Conservation (phyloP, 2,797 vertebrate species). For the Cuculus canorus region DNA sequence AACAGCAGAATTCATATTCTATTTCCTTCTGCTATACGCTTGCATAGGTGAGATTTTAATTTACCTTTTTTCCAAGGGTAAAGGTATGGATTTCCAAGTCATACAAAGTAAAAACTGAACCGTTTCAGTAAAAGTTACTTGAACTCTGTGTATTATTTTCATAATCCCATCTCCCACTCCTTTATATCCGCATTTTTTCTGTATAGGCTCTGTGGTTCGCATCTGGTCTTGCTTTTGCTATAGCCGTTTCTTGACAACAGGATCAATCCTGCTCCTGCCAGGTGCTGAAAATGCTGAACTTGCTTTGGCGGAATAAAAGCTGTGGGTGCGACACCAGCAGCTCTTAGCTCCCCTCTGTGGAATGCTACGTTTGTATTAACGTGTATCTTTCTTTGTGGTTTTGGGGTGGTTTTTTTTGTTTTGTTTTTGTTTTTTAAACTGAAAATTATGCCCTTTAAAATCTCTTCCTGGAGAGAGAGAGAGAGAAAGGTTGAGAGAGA, state of each 20-base stretch:
- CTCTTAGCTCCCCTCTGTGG: slow-evolving; percentile 61
- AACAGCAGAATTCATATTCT: neutral
- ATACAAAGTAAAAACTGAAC: neutral
- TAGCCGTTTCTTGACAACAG: neutral
- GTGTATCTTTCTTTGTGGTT: slow-evolving; percentile 75
- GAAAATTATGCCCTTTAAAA: slow-evolving; percentile 76
- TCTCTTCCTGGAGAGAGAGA: slow-evolving; percentile 67
- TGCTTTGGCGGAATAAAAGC: neutral
- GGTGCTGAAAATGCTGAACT: slow-evolving; percentile 31
- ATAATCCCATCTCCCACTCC: neutral
- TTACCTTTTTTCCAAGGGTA: neutral
- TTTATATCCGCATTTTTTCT: slow-evolving; percentile 7
- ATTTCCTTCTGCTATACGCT: neutral
- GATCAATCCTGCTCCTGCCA: slow-evolving; percentile 36
- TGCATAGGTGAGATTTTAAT: neutral
- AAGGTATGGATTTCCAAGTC: neutral
- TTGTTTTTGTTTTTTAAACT: slow-evolving; percentile 17
- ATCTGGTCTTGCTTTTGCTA: neutral
- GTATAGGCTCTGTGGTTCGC: neutral
- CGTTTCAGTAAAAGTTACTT: neutral
- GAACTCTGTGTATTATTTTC: neutral
- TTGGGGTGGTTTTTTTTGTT: neutral
- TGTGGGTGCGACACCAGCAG: slow-evolving; percentile 39
- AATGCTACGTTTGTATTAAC: slow-evolving; percentile 78
- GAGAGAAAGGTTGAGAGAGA: neutral